Percentiles rank a stretch among this genome's conserved stretches.
These are phyloP conservation scores for Paedocypris micromegethes DNA, from an alignment of 2,797 vertebrate genomes.

Conservation along the genomic window DNA sequence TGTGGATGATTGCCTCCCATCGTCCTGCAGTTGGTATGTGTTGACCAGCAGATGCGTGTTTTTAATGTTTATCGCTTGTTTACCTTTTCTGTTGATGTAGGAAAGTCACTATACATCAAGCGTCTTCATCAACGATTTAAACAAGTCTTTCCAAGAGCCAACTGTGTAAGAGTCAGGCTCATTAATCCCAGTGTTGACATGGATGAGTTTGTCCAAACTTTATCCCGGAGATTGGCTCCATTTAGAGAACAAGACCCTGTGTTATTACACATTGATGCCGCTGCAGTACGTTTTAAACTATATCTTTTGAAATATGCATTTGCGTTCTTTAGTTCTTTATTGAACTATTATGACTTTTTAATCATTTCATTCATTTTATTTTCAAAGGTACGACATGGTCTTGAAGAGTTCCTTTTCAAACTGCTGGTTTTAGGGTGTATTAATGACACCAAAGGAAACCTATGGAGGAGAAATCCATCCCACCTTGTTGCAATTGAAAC, in stretches of 20 bases:
- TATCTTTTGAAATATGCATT: background rate
- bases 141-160: conserved; percentile 41
- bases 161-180: conserved; percentile 56
- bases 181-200: conserved; percentile 59
- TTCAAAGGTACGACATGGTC: conserved; percentile 62
- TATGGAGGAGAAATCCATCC: conserved; percentile 68
- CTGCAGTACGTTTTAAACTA: conserved; percentile 58
- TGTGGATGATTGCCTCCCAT: conserved; percentile 67
- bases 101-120: conserved; percentile 69
- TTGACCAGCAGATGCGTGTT: background rate
- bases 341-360: too few species aligned
- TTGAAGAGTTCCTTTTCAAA: conserved; percentile 70
- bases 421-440: conserved; percentile 67
- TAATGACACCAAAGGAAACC: conserved; percentile 61
- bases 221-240: conserved; percentile 50
- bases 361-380: background rate
- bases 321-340: too few species aligned
- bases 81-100: conserved; percentile 43
- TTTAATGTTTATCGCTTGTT: background rate
- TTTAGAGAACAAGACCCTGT: conserved; percentile 60
- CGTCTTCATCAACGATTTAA: conserved; percentile 62
- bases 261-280: conserved; percentile 68
- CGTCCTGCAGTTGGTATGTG: conserved; percentile 71
- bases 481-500: conserved; percentile 68
- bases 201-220: conserved; percentile 57